Base-by-base conservation (phyloP, 2,113 vertebrate genomes). In the Aldabrachelys gigantea region DNA sequence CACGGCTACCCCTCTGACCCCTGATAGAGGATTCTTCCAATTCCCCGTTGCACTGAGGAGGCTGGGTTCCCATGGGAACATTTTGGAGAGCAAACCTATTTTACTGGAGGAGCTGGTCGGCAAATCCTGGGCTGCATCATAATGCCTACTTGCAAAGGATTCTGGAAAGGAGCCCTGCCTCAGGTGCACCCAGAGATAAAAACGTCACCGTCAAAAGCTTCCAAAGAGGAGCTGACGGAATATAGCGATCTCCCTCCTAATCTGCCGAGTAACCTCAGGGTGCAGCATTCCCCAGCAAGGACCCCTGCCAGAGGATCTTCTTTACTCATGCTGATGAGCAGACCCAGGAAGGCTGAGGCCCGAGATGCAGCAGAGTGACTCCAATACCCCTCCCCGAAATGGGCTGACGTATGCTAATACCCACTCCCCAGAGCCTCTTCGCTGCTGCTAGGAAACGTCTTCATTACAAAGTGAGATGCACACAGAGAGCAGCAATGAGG, bases 361-460 rank as follows among this genome's bases (percentile, higher is more conserved):
- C 0, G n/a, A 56, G 56, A 53, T 3, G 90, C 65, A 10, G 35
- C 31, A n/a, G 1, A 31, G 27, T 54, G 24, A 52, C 50, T 35
- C 38, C 1, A 1, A 24, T 54, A 3, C 56, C 49, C 38, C 27
- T 29, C 14, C 24, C 81, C 1, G 4, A 29, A 11, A 41, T 0
- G 3, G 41, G 19, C 6, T 53, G 54, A 19, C 79, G 2, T 19
- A 65, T 6, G 56, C 93, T 88, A 84, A 52, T 31, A 0, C 0
- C 17, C 1, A 5, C 53, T 65, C 22, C 47, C 38, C 1, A 0
- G 50, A 35, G 49, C 11, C 16, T 80, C 84, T 24, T 65, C 6
- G 0, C 57, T 5, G 38, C 1, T 27, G 38, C 56, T 13, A 11
- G 22, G 0, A 0, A 0, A 19, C 2, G 1, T 4, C 79, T 41